Evolutionary conservation across 2,797 vertebrate species (phyloP), one percentile per base, ranked within the genome.

Genomic region (Pseudopleuronectes americanus): DNA sequence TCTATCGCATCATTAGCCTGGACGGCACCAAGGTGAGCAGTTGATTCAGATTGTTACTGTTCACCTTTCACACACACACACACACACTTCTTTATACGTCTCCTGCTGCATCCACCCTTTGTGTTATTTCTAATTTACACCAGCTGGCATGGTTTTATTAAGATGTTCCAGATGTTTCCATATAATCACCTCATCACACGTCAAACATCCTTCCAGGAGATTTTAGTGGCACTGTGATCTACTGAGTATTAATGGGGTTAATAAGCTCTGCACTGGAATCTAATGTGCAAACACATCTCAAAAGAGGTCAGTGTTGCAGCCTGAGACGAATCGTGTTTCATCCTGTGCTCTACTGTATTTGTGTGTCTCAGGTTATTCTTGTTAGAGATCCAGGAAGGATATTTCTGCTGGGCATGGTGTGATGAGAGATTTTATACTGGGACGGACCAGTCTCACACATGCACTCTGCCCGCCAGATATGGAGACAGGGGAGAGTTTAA

Each of bases 1-100:
- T 99, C 87, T 99, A 99, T 89, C 96, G 98, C 86, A 99, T 99
- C 94, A 99, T 99, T 92, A 99, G 98, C 93, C 94, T 99, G 94
- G 97, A 99, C 67, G 97, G 98, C 88, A 96, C 97, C 90, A 99
- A 99, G 98, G 98, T 98, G 93, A 92, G 87, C 24, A 0, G 19
- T 2, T 28, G n/a, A 22, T n/a, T 49, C 14, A 4, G 31, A 26
- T 16, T 56, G 23, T 41, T 66, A 23, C n/a, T 33, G 28, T 24
- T 22, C 41, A 28, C 36, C 52, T 53, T 16, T 24, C 21, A 43
- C 58, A 45, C 10, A 36, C 19, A 43, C 38, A 8, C n/a, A 21
- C 19, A n/a, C 57, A 45, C 13, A 33, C 19, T 48, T 43, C 41
- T 43, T 43, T 43, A 4, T n/a, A 9, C 14, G 24, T 21, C 31